Evolutionary conservation across 2,888 invertebrate species (phyloP).

Genomic region (Suillia variegata): DNA sequence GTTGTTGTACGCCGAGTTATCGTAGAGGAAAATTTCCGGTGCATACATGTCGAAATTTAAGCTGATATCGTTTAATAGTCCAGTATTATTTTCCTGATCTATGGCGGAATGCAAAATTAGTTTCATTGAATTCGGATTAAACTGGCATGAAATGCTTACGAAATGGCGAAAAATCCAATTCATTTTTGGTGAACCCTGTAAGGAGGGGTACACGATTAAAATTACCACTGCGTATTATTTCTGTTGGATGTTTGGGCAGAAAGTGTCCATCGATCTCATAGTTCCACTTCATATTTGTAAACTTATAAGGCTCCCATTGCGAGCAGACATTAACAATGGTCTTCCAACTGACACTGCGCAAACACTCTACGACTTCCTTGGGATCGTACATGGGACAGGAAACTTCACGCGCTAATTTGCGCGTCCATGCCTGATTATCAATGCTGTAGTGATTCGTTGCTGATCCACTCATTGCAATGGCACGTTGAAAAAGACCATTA

Average conservation of each 20-base stretch:
- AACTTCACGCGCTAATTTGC: slow-evolving; percentile 66
- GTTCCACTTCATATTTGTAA: slow-evolving; percentile 51
- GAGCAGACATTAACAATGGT: slow-evolving; percentile 38
- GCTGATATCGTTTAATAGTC: slow-evolving; percentile 43
- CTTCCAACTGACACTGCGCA: slow-evolving; percentile 51
- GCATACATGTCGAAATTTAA: slow-evolving; percentile 46
- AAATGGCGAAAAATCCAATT: slow-evolving; percentile 59
- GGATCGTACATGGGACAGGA: slow-evolving; percentile 66
- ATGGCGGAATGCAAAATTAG: neutral
- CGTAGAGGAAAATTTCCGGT: slow-evolving; percentile 59
- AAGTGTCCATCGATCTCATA: slow-evolving; percentile 69
- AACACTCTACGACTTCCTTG: slow-evolving; percentile 65
- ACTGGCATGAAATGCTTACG: slow-evolving; percentile 33
- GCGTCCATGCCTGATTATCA: slow-evolving; percentile 63
- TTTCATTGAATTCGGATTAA: neutral
- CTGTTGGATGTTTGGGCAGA: slow-evolving; percentile 64
- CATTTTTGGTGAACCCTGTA: slow-evolving; percentile 67
- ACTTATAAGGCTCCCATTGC: slow-evolving; percentile 42
- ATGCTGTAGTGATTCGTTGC: slow-evolving; percentile 63
- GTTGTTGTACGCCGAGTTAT: slow-evolving; percentile 39
- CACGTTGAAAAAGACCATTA: slow-evolving; percentile 70
- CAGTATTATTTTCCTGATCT: slow-evolving; percentile 38
- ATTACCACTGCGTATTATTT: slow-evolving; percentile 62
- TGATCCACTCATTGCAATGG: slow-evolving; percentile 71
- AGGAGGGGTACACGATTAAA: slow-evolving; percentile 68